phyloP scores from a whole-genome alignment of 2,113 vertebrate species.

The Erythrocercus mccallii region DNA sequence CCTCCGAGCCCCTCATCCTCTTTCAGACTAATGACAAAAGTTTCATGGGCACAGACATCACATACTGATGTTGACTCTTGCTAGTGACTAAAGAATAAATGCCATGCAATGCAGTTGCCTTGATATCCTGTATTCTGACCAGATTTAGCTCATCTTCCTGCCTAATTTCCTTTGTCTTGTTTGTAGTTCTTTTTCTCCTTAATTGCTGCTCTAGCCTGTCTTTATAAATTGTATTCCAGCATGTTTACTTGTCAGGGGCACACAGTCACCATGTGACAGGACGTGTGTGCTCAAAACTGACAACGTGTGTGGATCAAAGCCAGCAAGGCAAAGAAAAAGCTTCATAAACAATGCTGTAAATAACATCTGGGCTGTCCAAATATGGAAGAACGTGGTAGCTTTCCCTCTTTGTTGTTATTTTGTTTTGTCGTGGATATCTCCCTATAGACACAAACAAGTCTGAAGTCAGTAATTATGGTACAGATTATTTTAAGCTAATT shows the following conservation, averaged over 20 bases:
- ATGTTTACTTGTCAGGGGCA: slow-evolving; percentile 74
- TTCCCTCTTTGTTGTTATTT: slow-evolving; percentile 74
- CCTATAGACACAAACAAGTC: slow-evolving; percentile 66
- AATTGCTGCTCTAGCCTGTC: slow-evolving; percentile 39
- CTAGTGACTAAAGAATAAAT: slow-evolving; percentile 42
- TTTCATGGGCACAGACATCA: not conserved
- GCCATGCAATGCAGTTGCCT: slow-evolving; percentile 16
- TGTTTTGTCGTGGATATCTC: slow-evolving; percentile 66
- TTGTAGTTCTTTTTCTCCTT: slow-evolving; percentile 55
- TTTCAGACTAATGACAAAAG: not conserved
- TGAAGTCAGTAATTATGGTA: slow-evolving; percentile 45
- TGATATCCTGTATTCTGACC: slow-evolving; percentile 65
- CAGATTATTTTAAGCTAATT: slow-evolving; percentile 64
- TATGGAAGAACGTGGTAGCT: slow-evolving; percentile 65
- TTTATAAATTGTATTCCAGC: slow-evolving; percentile 68
- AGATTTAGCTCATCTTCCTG: slow-evolving; percentile 59
- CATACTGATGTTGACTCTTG: slow-evolving; percentile 36
- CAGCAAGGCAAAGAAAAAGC: slow-evolving; percentile 73
- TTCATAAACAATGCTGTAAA: slow-evolving; percentile 79
- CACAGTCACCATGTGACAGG: slow-evolving; percentile 77
- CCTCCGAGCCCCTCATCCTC: not conserved
- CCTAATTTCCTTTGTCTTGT: slow-evolving; percentile 66
- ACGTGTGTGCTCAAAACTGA: slow-evolving; percentile 76
- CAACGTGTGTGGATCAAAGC: slow-evolving; percentile 77
- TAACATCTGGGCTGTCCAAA: slow-evolving; percentile 79